Conservation (phyloP, 2,113 vertebrate genomes). For the Thryonomys swinderianus region DNA sequence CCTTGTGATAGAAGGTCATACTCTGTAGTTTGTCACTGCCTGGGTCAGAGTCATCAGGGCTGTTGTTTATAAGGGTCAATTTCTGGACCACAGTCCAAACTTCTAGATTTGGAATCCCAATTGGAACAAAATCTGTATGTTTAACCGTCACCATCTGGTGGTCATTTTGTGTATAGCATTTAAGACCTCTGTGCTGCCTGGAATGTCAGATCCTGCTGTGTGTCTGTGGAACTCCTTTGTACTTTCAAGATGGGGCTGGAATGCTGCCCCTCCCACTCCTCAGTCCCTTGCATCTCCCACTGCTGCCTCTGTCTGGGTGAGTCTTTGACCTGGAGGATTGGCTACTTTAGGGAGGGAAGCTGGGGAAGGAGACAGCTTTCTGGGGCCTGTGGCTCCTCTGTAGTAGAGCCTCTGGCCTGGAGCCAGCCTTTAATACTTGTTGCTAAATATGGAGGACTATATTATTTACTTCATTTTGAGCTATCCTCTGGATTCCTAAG, state of each 20-base stretch:
- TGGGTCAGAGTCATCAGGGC: neutral
- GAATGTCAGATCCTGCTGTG: neutral
- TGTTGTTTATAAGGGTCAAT: neutral
- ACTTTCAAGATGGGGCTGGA: too few relatives aligned
- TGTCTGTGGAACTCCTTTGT: neutral
- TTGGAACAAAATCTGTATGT: neutral
- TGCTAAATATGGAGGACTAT: neutral
- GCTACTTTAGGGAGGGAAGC: neutral
- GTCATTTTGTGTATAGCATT: neutral
- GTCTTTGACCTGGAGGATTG: neutral
- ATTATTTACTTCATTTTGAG: neutral
- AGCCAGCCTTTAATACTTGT: neutral
- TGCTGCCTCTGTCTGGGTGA: neutral
- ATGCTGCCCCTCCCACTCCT: neutral
- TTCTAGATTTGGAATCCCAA: neutral
- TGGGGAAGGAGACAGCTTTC: too few relatives aligned
- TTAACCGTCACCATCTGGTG: conserved; percentile 62
- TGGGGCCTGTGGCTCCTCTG: neutral
- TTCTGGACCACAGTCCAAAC: neutral
- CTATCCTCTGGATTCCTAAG: neutral
- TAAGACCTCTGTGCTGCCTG: neutral
- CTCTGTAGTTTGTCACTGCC: too few relatives aligned
- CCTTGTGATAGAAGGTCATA: neutral
- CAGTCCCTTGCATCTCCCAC: rapidly evolving
- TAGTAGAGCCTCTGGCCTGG: neutral